Evolutionary conservation across 1,140 invertebrate species (phyloP), one percentile per base, ranked within the genome.

Genomic region (Hermatobates lingyangjiaoensis): DNA sequence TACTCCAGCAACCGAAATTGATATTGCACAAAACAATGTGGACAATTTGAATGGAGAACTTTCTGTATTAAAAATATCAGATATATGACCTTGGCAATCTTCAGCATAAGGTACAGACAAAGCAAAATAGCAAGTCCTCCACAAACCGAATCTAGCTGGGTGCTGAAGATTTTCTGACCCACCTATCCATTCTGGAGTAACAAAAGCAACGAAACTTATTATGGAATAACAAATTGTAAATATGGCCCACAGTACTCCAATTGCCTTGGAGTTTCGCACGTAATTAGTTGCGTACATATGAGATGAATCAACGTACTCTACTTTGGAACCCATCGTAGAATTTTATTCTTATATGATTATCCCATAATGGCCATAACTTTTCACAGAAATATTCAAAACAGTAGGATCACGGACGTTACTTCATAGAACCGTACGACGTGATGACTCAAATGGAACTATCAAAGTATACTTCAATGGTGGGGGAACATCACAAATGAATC

Each of bases 221-320:
- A 98, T 95, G 46, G 88, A 87, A 66, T 91, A 96, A 68, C 92
- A 96, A 61, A 95, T 86, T 48, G 87, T 86, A 65, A 97, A 95
- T 58, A 96, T 87, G 21, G 83, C 91, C 94, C 94, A 97, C 42
- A 96, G 71, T 18, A 97, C 89, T 38, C 88, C 91, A 50, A 97
- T 91, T 34, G 92, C 91, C 71, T 92, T 89, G 44, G 87, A 91
- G 74, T 96, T 95, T 60, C 91, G 75, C 39, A 92, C 83, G 67
- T 95, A 96, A 67, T 87, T 92, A 21, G 86, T 85, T 47, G 85
- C 86, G 66, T 90, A 87, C 63, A 89, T 77, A 66, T 90, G 85
- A 49, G 80, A 80, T 46, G 83, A 84, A 63, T 89, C 86, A 47
- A 88, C 82, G 66, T 89, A 90, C 64, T 89, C 85, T 57, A 89